These are phyloP conservation scores for Drosophila meridionalis DNA, from an alignment of 2,888 invertebrate species.

Conservation along the genomic window DNA sequence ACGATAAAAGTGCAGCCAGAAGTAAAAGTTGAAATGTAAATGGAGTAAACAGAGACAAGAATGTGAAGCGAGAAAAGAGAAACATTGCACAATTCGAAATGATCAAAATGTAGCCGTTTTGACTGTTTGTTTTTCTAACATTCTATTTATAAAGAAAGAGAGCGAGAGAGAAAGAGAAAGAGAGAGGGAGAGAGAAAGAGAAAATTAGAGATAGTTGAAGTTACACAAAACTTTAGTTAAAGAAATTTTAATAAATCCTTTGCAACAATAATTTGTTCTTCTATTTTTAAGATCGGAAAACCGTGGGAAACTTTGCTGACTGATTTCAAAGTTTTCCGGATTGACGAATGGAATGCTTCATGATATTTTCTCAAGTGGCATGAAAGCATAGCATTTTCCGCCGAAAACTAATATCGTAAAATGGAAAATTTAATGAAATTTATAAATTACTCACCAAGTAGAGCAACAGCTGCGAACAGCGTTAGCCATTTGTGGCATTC, in stretches of 20 bases:
- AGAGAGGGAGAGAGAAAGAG: neutral
- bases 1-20: constrained; percentile 31
- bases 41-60: constrained; percentile 7
- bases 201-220: neutral
- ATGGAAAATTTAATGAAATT: constrained; percentile 3
- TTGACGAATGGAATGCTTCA: constrained; percentile 23
- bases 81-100: constrained; percentile 19
- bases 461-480: constrained; percentile 80
- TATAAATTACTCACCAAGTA: constrained; percentile 79
- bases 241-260: neutral
- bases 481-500: constrained; percentile 83
- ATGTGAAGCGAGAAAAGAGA: constrained; percentile 6
- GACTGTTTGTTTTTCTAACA: constrained; percentile 24
- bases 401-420: constrained; percentile 22
- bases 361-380: constrained; percentile 27
- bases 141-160: constrained; percentile 19
- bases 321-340: neutral
- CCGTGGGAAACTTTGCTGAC: neutral
- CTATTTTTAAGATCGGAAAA: neutral
- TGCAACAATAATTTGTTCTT: neutral
- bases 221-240: neutral
- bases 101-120: constrained; percentile 6
- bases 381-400: constrained; percentile 30
- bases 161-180: neutral
- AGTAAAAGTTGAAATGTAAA: constrained; percentile 34